These are phyloP conservation scores for Gracilinanus agilis DNA, from an alignment of 2,113 vertebrate genomes.

Conservation along the genomic window DNA sequence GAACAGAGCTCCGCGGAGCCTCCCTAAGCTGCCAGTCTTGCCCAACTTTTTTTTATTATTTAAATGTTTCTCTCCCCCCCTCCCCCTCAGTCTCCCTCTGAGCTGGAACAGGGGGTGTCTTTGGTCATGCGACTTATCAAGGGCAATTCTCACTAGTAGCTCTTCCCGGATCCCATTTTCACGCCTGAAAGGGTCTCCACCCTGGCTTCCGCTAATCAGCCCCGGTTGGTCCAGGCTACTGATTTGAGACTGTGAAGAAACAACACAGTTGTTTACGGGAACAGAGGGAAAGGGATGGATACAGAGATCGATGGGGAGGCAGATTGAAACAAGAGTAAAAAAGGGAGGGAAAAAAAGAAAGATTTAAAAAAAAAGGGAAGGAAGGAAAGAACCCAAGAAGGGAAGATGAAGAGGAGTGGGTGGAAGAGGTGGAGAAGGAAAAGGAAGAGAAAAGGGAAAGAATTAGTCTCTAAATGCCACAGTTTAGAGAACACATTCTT, in stretches of 20 bases:
- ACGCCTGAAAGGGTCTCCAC: conserved; percentile 79
- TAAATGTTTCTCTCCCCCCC: background rate
- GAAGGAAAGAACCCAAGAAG: too few relatives aligned
- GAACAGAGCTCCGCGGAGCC: background rate
- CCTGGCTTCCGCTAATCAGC: conserved; percentile 71
- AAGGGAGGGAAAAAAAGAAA: background rate
- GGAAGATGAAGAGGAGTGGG: background rate
- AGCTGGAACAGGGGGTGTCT: background rate
- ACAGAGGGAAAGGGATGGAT: conserved; percentile 35
- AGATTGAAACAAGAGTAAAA: background rate
- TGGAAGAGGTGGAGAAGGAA: background rate
- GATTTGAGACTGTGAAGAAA: conserved; percentile 13
- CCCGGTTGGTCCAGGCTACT: conserved; percentile 56
- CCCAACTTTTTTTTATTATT: background rate
- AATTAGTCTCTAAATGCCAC: background rate
- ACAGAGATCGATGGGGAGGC: background rate
- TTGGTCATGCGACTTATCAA: conserved; percentile 28
- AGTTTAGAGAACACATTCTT: background rate
- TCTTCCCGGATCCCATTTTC: conserved; percentile 74
- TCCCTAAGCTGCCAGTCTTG: conserved; percentile 1
- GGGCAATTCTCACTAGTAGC: conserved; percentile 70
- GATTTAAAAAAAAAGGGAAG: background rate
- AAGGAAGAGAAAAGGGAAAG: background rate
- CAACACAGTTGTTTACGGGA: conserved; percentile 67
- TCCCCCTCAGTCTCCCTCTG: background rate